These are phyloP conservation scores for Eupithecia abbreviata DNA, from an alignment of 2,888 invertebrate species.

Conservation along the genomic window DNA sequence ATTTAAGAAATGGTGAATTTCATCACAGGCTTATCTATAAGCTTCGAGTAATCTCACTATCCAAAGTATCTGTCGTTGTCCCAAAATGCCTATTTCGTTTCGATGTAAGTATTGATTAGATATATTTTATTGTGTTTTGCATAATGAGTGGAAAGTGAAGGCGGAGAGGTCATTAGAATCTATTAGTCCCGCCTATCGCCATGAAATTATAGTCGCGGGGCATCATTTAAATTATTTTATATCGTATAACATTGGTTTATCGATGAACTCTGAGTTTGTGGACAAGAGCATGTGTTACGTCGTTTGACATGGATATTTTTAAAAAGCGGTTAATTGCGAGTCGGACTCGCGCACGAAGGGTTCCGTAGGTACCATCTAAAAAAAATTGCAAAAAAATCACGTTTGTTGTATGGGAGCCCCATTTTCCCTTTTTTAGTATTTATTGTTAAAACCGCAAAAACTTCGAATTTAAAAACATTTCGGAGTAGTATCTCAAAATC, in stretches of 20 bases:
- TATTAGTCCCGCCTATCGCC: constrained; percentile 39
- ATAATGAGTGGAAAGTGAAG: constrained; percentile 56
- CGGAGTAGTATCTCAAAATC: too few relatives aligned
- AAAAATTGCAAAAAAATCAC: too few relatives aligned
- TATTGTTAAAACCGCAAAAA: too few relatives aligned
- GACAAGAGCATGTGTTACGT: constrained; percentile 23
- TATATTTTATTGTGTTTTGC: constrained; percentile 65
- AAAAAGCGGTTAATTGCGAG: too few relatives aligned
- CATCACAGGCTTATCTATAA: neutral
- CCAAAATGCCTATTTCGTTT: constrained; percentile 12
- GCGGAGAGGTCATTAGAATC: constrained; percentile 40
- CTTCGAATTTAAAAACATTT: too few relatives aligned
- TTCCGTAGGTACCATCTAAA: too few relatives aligned
- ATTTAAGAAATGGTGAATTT: constrained; percentile 3
- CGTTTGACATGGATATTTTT: constrained; percentile 12
- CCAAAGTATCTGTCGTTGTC: neutral
- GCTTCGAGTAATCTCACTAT: neutral
- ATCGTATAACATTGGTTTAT: constrained; percentile 34
- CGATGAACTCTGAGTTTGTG: constrained; percentile 26
- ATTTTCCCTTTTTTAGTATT: too few relatives aligned
- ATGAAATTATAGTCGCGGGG: constrained; percentile 37
- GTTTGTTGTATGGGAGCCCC: too few relatives aligned
- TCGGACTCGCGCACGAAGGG: too few relatives aligned
- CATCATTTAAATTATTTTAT: constrained; percentile 41
- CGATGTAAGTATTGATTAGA: constrained; percentile 63